Conservation (phyloP, 2,797 vertebrate genomes). For the Lophotriccus pileatus region DNA sequence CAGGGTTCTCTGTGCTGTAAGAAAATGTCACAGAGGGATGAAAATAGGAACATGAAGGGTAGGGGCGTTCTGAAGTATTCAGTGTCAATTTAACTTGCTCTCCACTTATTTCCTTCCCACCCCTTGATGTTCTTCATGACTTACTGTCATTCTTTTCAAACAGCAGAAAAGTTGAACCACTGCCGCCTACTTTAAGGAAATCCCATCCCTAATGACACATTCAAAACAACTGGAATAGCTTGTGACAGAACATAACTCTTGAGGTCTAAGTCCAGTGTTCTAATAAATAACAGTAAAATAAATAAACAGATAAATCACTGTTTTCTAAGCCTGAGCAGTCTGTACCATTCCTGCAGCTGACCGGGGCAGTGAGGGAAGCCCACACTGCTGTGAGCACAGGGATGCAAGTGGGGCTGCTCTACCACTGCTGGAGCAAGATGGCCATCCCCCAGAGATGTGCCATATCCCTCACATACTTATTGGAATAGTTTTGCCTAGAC, state of each 20-base stretch:
- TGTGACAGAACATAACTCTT: not conserved
- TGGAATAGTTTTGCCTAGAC: not conserved
- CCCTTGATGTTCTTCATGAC: not conserved
- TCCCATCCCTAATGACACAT: not conserved
- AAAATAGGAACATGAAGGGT: not conserved
- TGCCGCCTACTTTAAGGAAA: not conserved
- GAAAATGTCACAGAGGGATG: not conserved
- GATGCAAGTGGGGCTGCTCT: not conserved
- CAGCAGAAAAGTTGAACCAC: not conserved
- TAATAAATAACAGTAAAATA: not conserved
- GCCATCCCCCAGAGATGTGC: not conserved
- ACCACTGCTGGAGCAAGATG: fast-evolving
- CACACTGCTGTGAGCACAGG: fast-evolving
- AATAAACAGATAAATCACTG: not conserved
- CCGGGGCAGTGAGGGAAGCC: not conserved
- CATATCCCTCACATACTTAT: fast-evolving
- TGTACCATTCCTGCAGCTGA: not conserved
- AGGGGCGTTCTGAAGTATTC: not conserved
- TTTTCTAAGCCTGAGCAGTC: not conserved
- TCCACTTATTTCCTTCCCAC: not conserved
- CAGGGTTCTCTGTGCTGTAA: fast-evolving
- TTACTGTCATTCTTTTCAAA: not conserved
- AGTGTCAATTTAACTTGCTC: not conserved
- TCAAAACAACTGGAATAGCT: not conserved
- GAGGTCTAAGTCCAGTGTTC: not conserved